These are phyloP conservation scores for Hemibagrus wyckioides DNA, from an alignment of 2,113 vertebrate genomes.

Conservation along the genomic window DNA sequence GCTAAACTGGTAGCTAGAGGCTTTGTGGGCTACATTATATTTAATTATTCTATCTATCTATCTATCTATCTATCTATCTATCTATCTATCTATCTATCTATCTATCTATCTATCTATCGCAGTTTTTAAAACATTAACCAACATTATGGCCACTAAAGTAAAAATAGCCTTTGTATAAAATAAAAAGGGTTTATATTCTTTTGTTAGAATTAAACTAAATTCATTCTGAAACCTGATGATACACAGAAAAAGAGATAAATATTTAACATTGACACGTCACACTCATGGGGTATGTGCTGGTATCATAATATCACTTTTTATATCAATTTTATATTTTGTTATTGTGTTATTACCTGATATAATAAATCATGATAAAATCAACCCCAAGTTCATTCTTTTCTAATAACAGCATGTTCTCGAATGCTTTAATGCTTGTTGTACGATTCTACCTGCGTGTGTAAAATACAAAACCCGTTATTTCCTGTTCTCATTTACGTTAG, in stretches of 20 bases:
- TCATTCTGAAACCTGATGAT: not conserved
- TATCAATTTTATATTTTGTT: too few species aligned
- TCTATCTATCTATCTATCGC: too few species aligned
- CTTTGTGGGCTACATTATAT: not conserved
- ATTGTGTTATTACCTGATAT: too few species aligned
- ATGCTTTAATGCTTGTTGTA: too few species aligned
- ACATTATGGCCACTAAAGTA: not conserved
- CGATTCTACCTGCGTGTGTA: too few species aligned
- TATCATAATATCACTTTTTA: not conserved
- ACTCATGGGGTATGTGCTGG: not conserved
- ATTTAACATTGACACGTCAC: not conserved
- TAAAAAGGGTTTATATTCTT: not conserved
- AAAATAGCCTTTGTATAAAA: not conserved
- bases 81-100: too few species aligned
- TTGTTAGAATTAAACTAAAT: not conserved
- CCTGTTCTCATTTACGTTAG: not conserved
- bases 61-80: too few species aligned
- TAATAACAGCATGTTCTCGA: too few species aligned
- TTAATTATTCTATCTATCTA: too few species aligned
- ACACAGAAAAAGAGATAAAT: too few species aligned
- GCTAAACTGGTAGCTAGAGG: not conserved
- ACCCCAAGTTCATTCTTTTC: too few species aligned
- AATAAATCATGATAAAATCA: not conserved
- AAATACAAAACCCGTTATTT: too few species aligned
- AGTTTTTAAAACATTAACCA: not conserved